A percentile compares a stretch with the other conserved stretches of the same genome.
Evolutionary conservation across 2,113 vertebrate genomes (phyloP).

Genomic region (Oncorhynchus masou): DNA sequence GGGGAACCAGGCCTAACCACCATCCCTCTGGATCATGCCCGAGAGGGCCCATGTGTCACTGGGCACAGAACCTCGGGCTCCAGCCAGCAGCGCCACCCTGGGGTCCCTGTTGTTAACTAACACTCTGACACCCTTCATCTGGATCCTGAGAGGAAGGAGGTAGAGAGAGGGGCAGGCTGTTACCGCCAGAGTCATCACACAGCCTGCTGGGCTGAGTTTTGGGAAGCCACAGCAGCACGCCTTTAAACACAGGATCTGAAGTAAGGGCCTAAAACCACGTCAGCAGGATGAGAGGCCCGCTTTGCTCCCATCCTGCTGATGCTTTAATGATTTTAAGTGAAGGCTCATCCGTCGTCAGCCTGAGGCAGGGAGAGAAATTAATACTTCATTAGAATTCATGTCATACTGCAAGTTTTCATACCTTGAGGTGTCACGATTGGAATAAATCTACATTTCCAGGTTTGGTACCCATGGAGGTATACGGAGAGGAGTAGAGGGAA

Average conservation of each 20-base stretch:
- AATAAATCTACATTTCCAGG: constrained; percentile 7
- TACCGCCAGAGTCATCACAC: not conserved
- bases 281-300: not conserved
- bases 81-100: too few relatives aligned
- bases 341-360: constrained; percentile 25
- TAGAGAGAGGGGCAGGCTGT: not conserved
- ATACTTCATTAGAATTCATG: constrained; percentile 45
- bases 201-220: constrained; percentile 7
- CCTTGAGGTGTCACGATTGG: constrained; percentile 19
- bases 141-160: not conserved
- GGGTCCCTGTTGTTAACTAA: too few relatives aligned
- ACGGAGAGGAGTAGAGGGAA: not conserved
- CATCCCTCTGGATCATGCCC: too few relatives aligned
- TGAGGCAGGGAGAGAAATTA: constrained; percentile 34
- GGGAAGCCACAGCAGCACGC: not conserved
- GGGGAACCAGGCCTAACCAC: too few relatives aligned
- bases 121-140: constrained; percentile 1
- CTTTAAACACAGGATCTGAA: constrained; percentile 6
- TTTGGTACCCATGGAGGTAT: not conserved
- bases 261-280: not conserved
- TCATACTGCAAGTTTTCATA: constrained; percentile 30
- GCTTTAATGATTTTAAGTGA: constrained; percentile 43
- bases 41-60: too few relatives aligned
- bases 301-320: constrained; percentile 26
- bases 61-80: too few relatives aligned